Evolutionary conservation across 2,797 vertebrate species (phyloP).

Genomic region (Tiaroga cobitis): DNA sequence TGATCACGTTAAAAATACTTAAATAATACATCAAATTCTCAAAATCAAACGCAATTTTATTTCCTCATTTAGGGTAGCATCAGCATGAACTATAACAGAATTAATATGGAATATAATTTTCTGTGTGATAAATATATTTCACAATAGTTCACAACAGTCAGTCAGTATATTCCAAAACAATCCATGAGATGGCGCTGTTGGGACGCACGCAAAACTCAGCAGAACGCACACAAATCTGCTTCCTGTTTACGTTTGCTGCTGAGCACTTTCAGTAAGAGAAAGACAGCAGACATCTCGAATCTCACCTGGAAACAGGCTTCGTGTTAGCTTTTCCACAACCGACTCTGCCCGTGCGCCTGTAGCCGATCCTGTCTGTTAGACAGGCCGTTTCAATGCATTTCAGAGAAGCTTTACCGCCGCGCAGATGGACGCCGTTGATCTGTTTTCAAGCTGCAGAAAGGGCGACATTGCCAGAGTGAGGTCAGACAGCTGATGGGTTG

Average conservation of each 20-base stretch:
- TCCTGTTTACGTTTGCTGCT: conserved; percentile 48
- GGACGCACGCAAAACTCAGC: conserved; percentile 15
- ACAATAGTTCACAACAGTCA: no score
- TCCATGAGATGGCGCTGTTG: not conserved
- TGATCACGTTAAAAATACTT: not conserved
- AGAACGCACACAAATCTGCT: not conserved
- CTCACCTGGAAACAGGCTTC: not conserved
- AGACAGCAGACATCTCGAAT: not conserved
- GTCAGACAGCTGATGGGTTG: conserved; percentile 64
- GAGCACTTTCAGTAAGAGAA: conserved; percentile 17
- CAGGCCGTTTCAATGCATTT: conserved; percentile 81
- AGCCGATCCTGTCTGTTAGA: conserved; percentile 68
- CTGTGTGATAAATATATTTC: no score
- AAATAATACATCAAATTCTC: not conserved
- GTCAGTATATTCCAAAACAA: not conserved
- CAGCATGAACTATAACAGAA: no score
- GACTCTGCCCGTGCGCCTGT: not conserved
- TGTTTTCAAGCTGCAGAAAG: conserved; percentile 94
- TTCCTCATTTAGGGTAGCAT: not conserved
- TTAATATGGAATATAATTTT: not conserved
- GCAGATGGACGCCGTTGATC: conserved; percentile 89
- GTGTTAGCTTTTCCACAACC: not conserved
- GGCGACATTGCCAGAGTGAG: conserved; percentile 93
- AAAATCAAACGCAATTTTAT: not conserved
- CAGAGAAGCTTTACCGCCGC: conserved; percentile 73